A percentile compares a stretch with the other conserved stretches of the same genome.
phyloP scores from a whole-genome alignment of 1,140 invertebrate genomes.

The Bradysia coprophila region DNA sequence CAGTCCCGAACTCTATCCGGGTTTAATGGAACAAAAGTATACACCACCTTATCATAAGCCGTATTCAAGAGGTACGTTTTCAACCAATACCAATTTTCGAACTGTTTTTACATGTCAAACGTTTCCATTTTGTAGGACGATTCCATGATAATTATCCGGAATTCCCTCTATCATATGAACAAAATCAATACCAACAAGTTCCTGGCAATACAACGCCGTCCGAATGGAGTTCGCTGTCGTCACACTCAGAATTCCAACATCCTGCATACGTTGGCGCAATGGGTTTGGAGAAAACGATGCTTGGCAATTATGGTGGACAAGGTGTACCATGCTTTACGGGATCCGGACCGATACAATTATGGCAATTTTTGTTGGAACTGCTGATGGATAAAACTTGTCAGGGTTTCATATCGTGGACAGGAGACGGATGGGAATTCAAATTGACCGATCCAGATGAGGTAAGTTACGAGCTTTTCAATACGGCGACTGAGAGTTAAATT shows the following conservation, averaged over 20 bases:
- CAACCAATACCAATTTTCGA: neutral
- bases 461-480: constrained; percentile 5
- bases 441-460: constrained; percentile 93
- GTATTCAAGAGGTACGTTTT: constrained; percentile 34
- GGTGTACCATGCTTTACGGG: constrained; percentile 32
- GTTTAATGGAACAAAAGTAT: constrained; percentile 45
- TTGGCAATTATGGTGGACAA: constrained; percentile 15
- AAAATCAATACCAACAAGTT: constrained; percentile 61
- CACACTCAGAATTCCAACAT: constrained; percentile 29
- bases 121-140: constrained; percentile 27
- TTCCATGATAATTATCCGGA: constrained; percentile 44
- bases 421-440: constrained; percentile 98
- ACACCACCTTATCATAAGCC: constrained; percentile 45
- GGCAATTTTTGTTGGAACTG: constrained; percentile 94
- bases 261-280: constrained; percentile 16
- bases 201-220: constrained; percentile 38
- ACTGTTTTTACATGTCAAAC: constrained; percentile 1
- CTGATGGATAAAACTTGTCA: constrained; percentile 93
- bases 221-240: constrained; percentile 29
- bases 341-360: constrained; percentile 85
- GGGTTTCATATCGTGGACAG: constrained; percentile 94
- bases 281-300: constrained; percentile 18
- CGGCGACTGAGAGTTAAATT: neutral
- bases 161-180: constrained; percentile 43
- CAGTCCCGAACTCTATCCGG: constrained; percentile 58